Evolutionary conservation across 2,113 vertebrate species (phyloP).

Genomic region (Salminus brasiliensis): DNA sequence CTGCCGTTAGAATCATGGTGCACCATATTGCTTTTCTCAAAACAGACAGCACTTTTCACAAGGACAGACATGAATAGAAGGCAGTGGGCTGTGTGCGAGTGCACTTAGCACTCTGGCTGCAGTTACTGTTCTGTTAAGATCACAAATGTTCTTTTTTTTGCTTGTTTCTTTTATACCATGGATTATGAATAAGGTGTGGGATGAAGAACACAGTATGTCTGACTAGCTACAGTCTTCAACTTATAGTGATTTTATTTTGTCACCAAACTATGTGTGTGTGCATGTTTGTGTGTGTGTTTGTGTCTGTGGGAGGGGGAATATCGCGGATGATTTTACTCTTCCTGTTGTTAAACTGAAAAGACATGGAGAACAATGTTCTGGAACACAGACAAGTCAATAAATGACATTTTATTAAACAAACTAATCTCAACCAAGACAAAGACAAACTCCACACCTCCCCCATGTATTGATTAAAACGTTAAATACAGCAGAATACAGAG

Average conservation of each 20-base stretch:
- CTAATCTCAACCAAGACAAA: conserved; percentile 17
- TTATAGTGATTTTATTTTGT: too few species aligned
- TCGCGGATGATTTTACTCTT: too few species aligned
- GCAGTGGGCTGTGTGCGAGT: not conserved
- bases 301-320: too few species aligned
- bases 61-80: not conserved
- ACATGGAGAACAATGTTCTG: not conserved
- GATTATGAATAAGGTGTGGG: not conserved
- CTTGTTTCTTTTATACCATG: not conserved
- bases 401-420: conserved; percentile 21
- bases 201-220: not conserved
- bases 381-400: not conserved
- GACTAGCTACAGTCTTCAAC: too few species aligned
- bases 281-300: too few species aligned
- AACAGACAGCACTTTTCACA: not conserved
- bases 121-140: not conserved
- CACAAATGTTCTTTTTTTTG: not conserved
- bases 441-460: not conserved
- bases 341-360: too few species aligned
- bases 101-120: not conserved
- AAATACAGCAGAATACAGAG: not conserved
- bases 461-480: conserved; percentile 37
- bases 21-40: not conserved
- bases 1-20: not conserved
- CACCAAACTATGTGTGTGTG: too few species aligned